These are phyloP conservation scores for Osedax fenrisi DNA, from an alignment of 2,888 invertebrate genomes.

Conservation along the genomic window DNA sequence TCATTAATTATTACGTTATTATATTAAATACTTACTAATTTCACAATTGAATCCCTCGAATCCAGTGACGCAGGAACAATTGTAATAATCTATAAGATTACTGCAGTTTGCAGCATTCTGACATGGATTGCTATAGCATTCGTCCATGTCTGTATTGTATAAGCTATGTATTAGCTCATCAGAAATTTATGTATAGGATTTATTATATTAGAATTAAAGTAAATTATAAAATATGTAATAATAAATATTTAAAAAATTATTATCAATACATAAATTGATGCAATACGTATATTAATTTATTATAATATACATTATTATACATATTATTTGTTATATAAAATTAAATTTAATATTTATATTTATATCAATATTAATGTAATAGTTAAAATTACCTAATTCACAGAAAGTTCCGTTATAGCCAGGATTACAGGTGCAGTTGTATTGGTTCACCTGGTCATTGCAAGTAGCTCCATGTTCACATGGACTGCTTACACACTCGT, in stretches of 20 bases:
- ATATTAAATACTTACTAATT: not conserved
- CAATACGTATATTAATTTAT: too few relatives aligned
- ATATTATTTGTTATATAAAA: too few relatives aligned
- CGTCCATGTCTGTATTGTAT: not conserved
- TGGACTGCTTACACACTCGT: not conserved
- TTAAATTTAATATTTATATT: too few relatives aligned
- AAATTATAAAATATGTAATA: too few relatives aligned
- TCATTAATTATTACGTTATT: not conserved
- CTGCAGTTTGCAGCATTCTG: not conserved
- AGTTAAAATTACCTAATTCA: not conserved
- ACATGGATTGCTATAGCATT: not conserved
- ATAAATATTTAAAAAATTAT: too few relatives aligned
- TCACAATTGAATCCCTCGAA: not conserved
- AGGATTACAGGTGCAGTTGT: not conserved
- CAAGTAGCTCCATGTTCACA: conserved; percentile 9
- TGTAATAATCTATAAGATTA: not conserved
- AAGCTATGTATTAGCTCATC: too few relatives aligned
- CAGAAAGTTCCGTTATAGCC: not conserved
- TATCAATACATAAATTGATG: too few relatives aligned
- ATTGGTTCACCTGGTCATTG: not conserved
- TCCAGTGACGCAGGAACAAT: not conserved
- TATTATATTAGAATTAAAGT: too few relatives aligned
- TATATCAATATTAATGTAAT: too few relatives aligned
- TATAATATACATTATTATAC: too few relatives aligned
- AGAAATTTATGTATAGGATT: too few relatives aligned